Evolutionary conservation across 2,797 vertebrate genomes (phyloP).

Genomic region (Poeciliopsis infans): DNA sequence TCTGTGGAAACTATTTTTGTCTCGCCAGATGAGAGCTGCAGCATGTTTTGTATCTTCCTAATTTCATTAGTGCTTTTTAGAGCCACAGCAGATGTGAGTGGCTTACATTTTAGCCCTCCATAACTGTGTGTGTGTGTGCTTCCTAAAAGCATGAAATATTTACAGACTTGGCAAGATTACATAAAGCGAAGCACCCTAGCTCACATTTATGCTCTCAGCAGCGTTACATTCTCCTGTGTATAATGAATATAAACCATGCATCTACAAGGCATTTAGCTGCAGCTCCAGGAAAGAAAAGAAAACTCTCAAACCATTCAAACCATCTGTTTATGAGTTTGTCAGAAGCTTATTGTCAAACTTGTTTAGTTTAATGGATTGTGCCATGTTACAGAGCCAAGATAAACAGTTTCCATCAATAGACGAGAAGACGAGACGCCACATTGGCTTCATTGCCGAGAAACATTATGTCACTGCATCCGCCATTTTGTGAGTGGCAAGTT

Average conservation of each 20-base stretch:
- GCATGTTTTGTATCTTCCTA: constrained; percentile 59
- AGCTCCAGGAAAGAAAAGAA: constrained; percentile 4
- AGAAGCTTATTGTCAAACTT: constrained; percentile 3
- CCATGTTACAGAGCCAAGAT: constrained; percentile 1
- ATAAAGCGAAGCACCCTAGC: neutral
- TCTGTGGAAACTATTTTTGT: constrained; percentile 71
- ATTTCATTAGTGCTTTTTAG: constrained; percentile 49
- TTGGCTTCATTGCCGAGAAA: neutral
- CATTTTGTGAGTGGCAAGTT: constrained; percentile 1
- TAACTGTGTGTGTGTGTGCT: neutral
- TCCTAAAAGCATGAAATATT: constrained; percentile 25
- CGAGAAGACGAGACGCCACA: neutral
- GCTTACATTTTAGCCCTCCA: constrained; percentile 33
- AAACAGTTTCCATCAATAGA: constrained; percentile 1
- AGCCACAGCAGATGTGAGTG: constrained; percentile 32
- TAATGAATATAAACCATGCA: neutral
- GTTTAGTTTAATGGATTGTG: constrained; percentile 12
- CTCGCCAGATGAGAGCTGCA: constrained; percentile 51
- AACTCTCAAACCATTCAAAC: constrained; percentile 2
- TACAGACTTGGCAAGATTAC: constrained; percentile 18
- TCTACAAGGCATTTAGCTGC: neutral
- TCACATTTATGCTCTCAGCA: constrained; percentile 3
- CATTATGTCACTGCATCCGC: neutral
- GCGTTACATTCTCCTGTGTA: neutral
- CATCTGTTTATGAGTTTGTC: constrained; percentile 5